These are phyloP conservation scores for Thalpophila matura DNA, from an alignment of 2,888 invertebrate species.

Conservation along the genomic window DNA sequence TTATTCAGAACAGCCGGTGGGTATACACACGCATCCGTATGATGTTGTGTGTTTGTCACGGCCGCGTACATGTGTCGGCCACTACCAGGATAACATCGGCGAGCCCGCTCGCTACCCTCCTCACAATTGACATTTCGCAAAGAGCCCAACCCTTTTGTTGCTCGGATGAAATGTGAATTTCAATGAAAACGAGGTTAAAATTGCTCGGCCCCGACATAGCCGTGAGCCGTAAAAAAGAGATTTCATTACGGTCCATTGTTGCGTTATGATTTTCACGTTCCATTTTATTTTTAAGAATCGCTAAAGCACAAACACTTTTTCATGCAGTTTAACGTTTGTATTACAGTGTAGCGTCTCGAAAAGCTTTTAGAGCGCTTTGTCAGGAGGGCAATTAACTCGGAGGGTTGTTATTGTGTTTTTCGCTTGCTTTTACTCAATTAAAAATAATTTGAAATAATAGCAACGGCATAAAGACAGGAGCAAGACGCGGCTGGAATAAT, in stretches of 20 bases:
- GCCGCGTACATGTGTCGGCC: constrained; percentile 74
- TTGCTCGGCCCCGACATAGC: constrained; percentile 80
- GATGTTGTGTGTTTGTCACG: constrained; percentile 74
- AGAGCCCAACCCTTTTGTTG: constrained; percentile 85
- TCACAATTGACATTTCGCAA: constrained; percentile 87
- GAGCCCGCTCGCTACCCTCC: constrained; percentile 75
- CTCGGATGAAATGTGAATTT: constrained; percentile 86
- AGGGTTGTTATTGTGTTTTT: constrained; percentile 82
- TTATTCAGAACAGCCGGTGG: constrained; percentile 82
- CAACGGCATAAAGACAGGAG: constrained; percentile 77
- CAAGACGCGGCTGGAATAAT: constrained; percentile 81
- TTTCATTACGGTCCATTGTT: constrained; percentile 85
- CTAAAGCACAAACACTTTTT: constrained; percentile 76
- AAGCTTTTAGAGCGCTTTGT: constrained; percentile 78
- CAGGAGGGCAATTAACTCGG: constrained; percentile 81
- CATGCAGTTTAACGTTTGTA: constrained; percentile 77
- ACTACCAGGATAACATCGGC: constrained; percentile 73
- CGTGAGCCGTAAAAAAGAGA: constrained; percentile 73
- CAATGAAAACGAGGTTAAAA: constrained; percentile 87
- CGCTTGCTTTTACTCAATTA: constrained; percentile 87
- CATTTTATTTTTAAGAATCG: constrained; percentile 81
- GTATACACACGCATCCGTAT: constrained; percentile 66
- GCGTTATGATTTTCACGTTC: constrained; percentile 84
- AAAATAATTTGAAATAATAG: constrained; percentile 89
- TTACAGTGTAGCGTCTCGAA: constrained; percentile 74